Evolutionary conservation across 2,888 invertebrate species (phyloP), one percentile per base, ranked within the genome.

Genomic region (Drosophila neoperkinsi): DNA sequence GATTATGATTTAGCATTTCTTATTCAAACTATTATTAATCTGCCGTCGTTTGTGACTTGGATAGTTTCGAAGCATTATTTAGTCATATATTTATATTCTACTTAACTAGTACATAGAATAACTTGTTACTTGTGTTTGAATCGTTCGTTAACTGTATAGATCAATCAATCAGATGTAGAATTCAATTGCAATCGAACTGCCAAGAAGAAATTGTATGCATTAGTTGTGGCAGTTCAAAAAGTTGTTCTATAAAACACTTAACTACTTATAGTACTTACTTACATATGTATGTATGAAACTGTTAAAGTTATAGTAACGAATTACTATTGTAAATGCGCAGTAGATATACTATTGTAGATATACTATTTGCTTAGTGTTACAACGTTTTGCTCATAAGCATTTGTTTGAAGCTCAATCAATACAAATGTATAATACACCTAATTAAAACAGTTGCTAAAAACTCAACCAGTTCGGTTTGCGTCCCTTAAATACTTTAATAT

Each of bases 361-460:
- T 71, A 59, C 30, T 6, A 38, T 51, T 58, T 51, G 52, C 49
- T 49, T 53, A 53, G 51, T 38, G 53, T 55, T 69, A 33, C 25
- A 34, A 64, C 33, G 56, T 49, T 76, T 50, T 50, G 36, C 55
- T 63, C 13, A 59, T 51, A 31, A 52, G 41, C 72, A 77, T 77
- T 74, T 64, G 65, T 65, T 75, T 65, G 61, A 50, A 49, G 53
- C 61, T 65, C 34, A 46, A 61, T 61, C 52, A 46, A 59, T 49
- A 28, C 55, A 74, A 79, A 76, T 74, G 74, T 76, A 66, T 66
- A 59, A 66, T 76, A 79, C 75, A 78, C 79, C 62, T n/a, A 52
- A 53, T 25, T 34, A 71, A 61, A 65, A 58, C 43, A 68, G 41
- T 59, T 53, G 57, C 34, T 55, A 28, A 28, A 13, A 51, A 59